phyloP scores from a whole-genome alignment of 2,797 vertebrate species.

The Protonibea diacanthus region DNA sequence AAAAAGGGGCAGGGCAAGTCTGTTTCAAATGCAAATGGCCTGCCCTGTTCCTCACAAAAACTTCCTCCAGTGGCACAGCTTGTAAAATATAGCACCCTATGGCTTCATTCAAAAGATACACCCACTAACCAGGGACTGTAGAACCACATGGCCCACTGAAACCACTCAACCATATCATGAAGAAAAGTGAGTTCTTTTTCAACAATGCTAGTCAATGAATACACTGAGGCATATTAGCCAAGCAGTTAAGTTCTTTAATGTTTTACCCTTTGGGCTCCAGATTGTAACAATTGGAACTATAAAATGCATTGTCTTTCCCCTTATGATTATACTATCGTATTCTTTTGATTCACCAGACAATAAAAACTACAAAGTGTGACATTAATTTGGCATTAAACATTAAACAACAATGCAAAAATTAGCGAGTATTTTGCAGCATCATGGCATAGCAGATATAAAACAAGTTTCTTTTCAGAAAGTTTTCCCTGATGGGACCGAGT shows the following conservation, averaged over 20 bases:
- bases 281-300: constrained; percentile 12
- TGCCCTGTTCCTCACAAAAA: constrained; percentile 77
- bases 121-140: constrained; percentile 73
- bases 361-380: background rate
- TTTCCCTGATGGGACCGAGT: background rate
- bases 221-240: constrained; percentile 31
- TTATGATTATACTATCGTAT: background rate
- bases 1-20: constrained; percentile 69
- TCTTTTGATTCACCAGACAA: background rate
- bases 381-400: background rate
- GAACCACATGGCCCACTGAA: constrained; percentile 71
- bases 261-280: constrained; percentile 34
- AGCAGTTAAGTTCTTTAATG: constrained; percentile 45
- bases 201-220: constrained; percentile 59
- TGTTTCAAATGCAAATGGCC: constrained; percentile 87
- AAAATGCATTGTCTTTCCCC: background rate
- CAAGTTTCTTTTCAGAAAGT: constrained; percentile 2
- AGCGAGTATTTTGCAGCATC: background rate
- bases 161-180: constrained; percentile 61
- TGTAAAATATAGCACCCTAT: constrained; percentile 82
- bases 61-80: constrained; percentile 79
- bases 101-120: constrained; percentile 81
- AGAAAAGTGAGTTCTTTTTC: constrained; percentile 71
- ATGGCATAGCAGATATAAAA: background rate
- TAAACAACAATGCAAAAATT: background rate